Percentiles rank a stretch among this genome's conserved stretches.
These are phyloP conservation scores for Narcine bancroftii DNA, from an alignment of 2,113 vertebrate genomes.

Conservation along the genomic window DNA sequence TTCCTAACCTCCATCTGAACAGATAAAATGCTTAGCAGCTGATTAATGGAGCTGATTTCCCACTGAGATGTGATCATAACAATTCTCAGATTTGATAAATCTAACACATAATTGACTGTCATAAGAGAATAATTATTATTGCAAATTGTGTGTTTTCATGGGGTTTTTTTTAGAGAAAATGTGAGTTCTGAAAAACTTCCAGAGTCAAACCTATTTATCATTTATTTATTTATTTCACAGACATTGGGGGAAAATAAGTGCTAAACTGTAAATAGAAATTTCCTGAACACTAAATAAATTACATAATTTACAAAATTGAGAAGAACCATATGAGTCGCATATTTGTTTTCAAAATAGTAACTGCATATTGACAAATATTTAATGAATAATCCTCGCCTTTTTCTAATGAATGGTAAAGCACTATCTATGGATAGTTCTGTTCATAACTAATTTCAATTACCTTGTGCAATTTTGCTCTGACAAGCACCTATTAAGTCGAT, in stretches of 20 bases:
- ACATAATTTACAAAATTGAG: background rate
- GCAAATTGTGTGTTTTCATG: background rate
- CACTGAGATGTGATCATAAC: background rate
- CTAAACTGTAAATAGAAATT: background rate
- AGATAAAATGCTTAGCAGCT: background rate
- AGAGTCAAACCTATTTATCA: too few relatives aligned
- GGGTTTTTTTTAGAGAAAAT: background rate
- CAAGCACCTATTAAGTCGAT: conserved; percentile 37
- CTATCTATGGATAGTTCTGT: conserved; percentile 32
- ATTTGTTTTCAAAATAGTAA: background rate
- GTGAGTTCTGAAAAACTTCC: background rate
- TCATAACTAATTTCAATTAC: conserved; percentile 39
- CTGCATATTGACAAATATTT: conserved; percentile 6
- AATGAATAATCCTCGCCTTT: conserved; percentile 6
- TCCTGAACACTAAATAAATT: background rate
- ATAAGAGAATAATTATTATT: background rate
- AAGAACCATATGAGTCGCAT: background rate
- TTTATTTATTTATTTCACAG: too few relatives aligned
- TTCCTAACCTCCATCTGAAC: background rate
- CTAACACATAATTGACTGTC: background rate
- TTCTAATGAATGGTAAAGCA: conserved; percentile 38
- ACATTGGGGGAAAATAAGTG: background rate
- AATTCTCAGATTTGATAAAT: background rate
- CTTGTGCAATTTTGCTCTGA: conserved; percentile 38
- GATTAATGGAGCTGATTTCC: background rate